Evolutionary conservation across 23 tunicate species (phyloP).

Genomic region (Styela clava): DNA sequence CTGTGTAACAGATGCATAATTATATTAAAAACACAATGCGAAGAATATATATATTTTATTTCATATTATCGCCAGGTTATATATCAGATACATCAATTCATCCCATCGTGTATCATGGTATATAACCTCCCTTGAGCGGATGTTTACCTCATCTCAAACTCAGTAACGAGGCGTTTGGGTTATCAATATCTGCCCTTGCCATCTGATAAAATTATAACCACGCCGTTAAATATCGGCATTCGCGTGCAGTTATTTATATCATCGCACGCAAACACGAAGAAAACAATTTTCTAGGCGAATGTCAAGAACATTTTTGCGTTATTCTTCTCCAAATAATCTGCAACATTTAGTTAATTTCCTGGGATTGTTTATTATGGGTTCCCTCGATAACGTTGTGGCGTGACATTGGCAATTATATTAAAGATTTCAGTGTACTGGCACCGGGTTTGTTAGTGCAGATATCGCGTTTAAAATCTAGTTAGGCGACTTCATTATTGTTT

Average conservation of each 20-base stretch:
- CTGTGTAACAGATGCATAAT: too few species aligned
- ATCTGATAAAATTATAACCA: not conserved
- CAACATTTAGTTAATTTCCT: not conserved
- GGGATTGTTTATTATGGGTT: not conserved
- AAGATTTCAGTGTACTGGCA: not conserved
- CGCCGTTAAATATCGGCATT: not conserved
- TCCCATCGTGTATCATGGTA: not conserved
- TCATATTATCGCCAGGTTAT: too few species aligned
- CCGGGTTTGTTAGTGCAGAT: not conserved
- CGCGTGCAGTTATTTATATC: not conserved
- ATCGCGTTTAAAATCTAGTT: not conserved
- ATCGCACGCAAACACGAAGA: not conserved
- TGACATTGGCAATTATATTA: not conserved
- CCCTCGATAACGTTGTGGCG: not conserved
- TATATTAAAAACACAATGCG: too few species aligned
- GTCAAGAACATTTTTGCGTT: not conserved
- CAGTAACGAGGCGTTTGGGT: not conserved
- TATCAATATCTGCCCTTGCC: not conserved
- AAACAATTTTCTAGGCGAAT: not conserved
- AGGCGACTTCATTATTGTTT: not conserved
- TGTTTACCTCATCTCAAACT: not conserved
- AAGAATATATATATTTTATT: too few species aligned
- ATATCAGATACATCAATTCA: too few species aligned
- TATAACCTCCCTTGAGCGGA: not conserved
- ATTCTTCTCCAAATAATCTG: not conserved